These are phyloP conservation scores for Oreohelix idahoensis DNA, from an alignment of 1,140 invertebrate species.

Conservation along the genomic window DNA sequence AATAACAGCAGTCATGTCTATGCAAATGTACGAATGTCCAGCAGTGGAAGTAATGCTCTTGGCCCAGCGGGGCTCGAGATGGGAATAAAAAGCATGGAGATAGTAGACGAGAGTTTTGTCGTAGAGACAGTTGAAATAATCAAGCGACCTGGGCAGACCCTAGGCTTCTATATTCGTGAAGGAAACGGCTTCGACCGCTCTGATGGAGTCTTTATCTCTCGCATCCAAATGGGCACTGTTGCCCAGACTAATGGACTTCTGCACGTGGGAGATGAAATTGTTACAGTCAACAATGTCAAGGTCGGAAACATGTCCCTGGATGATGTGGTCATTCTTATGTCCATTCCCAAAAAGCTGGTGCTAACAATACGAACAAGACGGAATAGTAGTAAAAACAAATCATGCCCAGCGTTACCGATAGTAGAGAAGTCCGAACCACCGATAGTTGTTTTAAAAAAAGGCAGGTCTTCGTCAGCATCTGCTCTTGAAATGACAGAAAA, in stretches of 20 bases:
- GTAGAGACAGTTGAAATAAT: constrained; percentile 98
- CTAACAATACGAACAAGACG: constrained; percentile 84
- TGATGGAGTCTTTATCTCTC: constrained; percentile 97
- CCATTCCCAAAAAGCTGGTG: constrained; percentile 94
- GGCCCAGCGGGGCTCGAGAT: constrained; percentile 61
- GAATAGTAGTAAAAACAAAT: constrained; percentile 69
- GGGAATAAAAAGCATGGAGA: constrained; percentile 72
- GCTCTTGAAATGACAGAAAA: constrained; percentile 85
- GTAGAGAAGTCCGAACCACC: constrained; percentile 83
- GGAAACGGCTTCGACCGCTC: constrained; percentile 93
- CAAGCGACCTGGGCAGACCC: constrained; percentile 97
- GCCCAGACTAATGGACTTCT: constrained; percentile 96
- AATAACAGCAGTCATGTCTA: background rate
- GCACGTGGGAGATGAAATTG: constrained; percentile 98
- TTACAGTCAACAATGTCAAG: constrained; percentile 97
- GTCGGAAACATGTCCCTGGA: constrained; percentile 97
- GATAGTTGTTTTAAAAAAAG: constrained; percentile 93
- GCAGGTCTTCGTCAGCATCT: constrained; percentile 65
- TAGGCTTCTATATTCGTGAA: constrained; percentile 97
- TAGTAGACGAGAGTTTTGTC: constrained; percentile 72
- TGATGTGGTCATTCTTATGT: constrained; percentile 99
- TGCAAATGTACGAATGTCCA: constrained; percentile 1
- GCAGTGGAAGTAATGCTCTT: background rate
- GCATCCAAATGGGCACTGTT: constrained; percentile 86
- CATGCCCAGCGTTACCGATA: constrained; percentile 66